phyloP scores from a whole-genome alignment of 1,140 invertebrate species.

The Hycleus phaleratus region DNA sequence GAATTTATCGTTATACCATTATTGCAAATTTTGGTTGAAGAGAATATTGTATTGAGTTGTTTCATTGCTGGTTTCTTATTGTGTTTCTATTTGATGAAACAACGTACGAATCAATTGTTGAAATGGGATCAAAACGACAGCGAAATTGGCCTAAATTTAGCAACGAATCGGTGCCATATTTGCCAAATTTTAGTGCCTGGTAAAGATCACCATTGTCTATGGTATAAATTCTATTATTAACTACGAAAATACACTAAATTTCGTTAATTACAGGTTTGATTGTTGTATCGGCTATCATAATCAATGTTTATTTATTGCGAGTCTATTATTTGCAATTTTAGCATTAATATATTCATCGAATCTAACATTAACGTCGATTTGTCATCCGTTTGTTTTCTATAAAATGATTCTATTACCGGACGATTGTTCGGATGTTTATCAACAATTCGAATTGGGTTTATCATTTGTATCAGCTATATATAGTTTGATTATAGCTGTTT shows the following conservation, averaged over 20 bases:
- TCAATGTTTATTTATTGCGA: conserved; percentile 52
- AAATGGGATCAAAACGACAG: conserved; percentile 3
- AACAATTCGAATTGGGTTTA: conserved; percentile 46
- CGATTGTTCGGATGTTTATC: conserved; percentile 63
- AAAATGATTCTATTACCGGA: conserved; percentile 57
- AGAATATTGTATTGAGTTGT: conserved; percentile 55
- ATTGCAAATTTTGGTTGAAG: conserved; percentile 57
- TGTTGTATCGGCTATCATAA: conserved; percentile 63
- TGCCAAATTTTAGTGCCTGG: conserved; percentile 43
- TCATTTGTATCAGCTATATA: conserved; percentile 35
- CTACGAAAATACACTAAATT: conserved; percentile 5
- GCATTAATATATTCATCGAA: conserved; percentile 59
- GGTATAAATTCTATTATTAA: conserved; percentile 35
- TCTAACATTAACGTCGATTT: conserved; percentile 61
- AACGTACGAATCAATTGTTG: conserved; percentile 24
- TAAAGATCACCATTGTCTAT: conserved; percentile 46
- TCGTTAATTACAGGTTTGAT: conserved; percentile 53
- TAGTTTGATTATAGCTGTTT: conserved; percentile 27
- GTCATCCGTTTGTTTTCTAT: conserved; percentile 58
- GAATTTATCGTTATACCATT: conserved; percentile 54
- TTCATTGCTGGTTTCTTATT: conserved; percentile 49
- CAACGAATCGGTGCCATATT: conserved; percentile 26
- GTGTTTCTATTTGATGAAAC: conserved; percentile 52
- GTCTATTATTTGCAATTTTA: conserved; percentile 50
- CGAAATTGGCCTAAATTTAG: conserved; percentile 15